phyloP scores from a whole-genome alignment of 2,888 invertebrate species.

The Malacosoma neustria region DNA sequence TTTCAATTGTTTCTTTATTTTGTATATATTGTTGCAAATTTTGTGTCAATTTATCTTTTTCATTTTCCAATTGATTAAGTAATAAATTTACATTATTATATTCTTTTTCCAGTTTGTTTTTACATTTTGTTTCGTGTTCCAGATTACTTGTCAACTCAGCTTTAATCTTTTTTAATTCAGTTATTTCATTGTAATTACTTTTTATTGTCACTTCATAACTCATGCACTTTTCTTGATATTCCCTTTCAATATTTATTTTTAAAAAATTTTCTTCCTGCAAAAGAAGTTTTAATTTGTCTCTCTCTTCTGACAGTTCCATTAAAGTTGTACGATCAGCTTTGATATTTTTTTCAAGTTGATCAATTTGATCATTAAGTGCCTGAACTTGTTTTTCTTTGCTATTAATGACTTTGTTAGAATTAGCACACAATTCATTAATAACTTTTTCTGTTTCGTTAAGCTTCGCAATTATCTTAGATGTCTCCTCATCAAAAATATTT shows the following conservation, averaged over 20 bases:
- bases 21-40: too few relatives aligned
- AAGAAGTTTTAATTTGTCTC: slow-evolving; percentile 18
- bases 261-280: slow-evolving; percentile 20
- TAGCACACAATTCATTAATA: slow-evolving; percentile 21
- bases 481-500: slow-evolving; percentile 24
- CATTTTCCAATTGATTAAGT: slow-evolving; percentile 21
- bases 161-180: slow-evolving; percentile 17
- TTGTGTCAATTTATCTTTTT: slow-evolving; percentile 16
- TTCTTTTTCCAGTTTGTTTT: too few relatives aligned
- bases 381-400: slow-evolving; percentile 23
- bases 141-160: slow-evolving; percentile 19
- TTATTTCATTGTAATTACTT: neutral
- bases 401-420: slow-evolving; percentile 17
- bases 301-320: slow-evolving; percentile 19
- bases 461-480: slow-evolving; percentile 24
- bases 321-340: slow-evolving; percentile 17
- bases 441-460: slow-evolving; percentile 27
- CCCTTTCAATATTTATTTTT: slow-evolving; percentile 27
- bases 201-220: neutral
- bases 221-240: slow-evolving; percentile 26
- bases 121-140: too few relatives aligned
- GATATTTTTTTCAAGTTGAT: slow-evolving; percentile 18
- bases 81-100: too few relatives aligned
- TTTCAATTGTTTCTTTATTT: too few relatives aligned
- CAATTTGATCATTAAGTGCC: slow-evolving; percentile 22